Conservation (phyloP, 2,113 vertebrate genomes). For the Cettia cetti region DNA sequence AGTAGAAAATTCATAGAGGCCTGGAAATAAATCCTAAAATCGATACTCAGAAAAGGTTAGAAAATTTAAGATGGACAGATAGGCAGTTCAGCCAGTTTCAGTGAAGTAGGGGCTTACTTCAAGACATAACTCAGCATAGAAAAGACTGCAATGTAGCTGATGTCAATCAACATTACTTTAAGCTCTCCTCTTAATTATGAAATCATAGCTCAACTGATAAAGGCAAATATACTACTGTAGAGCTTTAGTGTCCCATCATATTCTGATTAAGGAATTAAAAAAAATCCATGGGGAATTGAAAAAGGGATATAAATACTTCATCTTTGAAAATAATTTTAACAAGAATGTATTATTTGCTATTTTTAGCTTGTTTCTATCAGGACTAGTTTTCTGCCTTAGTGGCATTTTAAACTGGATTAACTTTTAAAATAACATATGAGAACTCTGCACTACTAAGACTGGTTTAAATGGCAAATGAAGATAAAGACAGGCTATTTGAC, state of each 20-base stretch:
- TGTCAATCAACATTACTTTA: neutral
- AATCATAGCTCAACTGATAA: neutral
- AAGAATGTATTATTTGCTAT: neutral
- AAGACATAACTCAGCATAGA: neutral
- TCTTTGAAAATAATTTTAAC: neutral
- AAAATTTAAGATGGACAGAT: neutral
- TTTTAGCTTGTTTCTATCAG: neutral
- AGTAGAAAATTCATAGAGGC: neutral
- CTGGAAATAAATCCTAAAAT: neutral
- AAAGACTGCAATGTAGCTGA: neutral
- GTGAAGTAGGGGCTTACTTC: neutral
- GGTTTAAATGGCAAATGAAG: neutral
- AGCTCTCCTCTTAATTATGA: neutral
- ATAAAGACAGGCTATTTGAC: neutral
- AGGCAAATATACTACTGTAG: neutral
- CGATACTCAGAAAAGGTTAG: neutral
- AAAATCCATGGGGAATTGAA: neutral
- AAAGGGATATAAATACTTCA: neutral
- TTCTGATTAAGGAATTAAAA: neutral
- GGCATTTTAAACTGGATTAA: neutral
- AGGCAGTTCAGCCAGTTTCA: neutral
- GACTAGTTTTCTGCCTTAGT: neutral
- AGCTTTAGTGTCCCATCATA: neutral
- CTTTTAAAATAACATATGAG: neutral
- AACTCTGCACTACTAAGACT: neutral